Evolutionary conservation across 2,797 vertebrate genomes (phyloP).

Genomic region (Hylomyscus alleni): DNA sequence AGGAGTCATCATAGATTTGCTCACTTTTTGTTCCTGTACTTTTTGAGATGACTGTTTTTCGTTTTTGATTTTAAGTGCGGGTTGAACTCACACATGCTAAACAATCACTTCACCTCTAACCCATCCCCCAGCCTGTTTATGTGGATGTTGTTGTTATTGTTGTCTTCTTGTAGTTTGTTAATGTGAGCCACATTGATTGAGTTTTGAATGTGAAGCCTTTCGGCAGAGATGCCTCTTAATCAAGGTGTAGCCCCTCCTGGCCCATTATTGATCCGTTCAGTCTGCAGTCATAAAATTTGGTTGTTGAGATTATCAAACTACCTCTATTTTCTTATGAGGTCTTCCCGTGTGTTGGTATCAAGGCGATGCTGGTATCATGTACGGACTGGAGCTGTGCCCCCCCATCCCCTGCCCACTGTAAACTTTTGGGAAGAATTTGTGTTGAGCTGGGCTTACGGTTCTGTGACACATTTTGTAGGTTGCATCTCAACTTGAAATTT

Average conservation of each 20-base stretch:
- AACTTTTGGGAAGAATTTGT: constrained; percentile 16
- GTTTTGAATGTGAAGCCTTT: constrained; percentile 47
- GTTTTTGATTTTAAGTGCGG: not conserved
- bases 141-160: not conserved
- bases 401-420: not conserved
- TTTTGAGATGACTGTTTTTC: not conserved
- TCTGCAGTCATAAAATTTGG: not conserved
- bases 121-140: not conserved
- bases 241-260: not conserved
- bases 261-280: not conserved
- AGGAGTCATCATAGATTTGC: not conserved
- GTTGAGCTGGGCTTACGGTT: constrained; percentile 14
- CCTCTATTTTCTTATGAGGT: constrained; percentile 1
- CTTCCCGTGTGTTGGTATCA: not conserved
- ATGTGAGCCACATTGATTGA: constrained; percentile 12
- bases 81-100: not conserved
- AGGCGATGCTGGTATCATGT: not conserved
- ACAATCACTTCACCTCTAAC: not conserved
- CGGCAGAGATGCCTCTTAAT: not conserved
- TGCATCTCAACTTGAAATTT: not conserved
- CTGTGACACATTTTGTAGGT: constrained; percentile 1
- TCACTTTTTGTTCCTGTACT: not conserved
- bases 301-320: not conserved
- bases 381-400: not conserved
- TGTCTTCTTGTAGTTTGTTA: constrained; percentile 12